A percentile compares a stretch with the other conserved stretches of the same genome.
Conservation (phyloP, 2,113 vertebrate species). For the Anolis carolinensis region DNA sequence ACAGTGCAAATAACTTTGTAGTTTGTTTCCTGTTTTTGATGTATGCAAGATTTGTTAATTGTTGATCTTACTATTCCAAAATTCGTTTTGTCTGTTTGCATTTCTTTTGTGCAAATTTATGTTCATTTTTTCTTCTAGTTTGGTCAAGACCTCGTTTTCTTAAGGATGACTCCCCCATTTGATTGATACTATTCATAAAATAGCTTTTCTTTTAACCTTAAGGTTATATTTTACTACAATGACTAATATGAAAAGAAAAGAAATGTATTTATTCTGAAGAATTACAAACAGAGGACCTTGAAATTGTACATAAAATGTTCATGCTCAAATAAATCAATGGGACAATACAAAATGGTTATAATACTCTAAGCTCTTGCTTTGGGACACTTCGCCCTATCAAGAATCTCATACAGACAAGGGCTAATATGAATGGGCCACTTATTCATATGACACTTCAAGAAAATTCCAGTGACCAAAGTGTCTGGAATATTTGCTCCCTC, state of each 20-base stretch:
- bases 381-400: neutral
- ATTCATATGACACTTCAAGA: neutral
- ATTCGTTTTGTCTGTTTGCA: no score
- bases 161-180: no score
- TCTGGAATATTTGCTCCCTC: neutral
- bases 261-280: neutral
- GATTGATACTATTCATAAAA: no score
- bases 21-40: no score
- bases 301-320: neutral
- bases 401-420: no score
- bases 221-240: neutral
- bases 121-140: no score
- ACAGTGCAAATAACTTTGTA: no score
- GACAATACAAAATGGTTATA: neutral
- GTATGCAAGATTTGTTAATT: no score
- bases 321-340: neutral
- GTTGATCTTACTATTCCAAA: no score
- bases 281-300: neutral
- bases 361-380: neutral
- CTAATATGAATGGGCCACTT: neutral
- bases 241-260: neutral
- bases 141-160: no score
- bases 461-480: neutral
- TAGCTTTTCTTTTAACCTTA: no score
- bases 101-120: no score